Percentiles rank a stretch among this genome's conserved stretches.
phyloP scores from a whole-genome alignment of 2,113 vertebrate genomes.

The Acanthisitta chloris region DNA sequence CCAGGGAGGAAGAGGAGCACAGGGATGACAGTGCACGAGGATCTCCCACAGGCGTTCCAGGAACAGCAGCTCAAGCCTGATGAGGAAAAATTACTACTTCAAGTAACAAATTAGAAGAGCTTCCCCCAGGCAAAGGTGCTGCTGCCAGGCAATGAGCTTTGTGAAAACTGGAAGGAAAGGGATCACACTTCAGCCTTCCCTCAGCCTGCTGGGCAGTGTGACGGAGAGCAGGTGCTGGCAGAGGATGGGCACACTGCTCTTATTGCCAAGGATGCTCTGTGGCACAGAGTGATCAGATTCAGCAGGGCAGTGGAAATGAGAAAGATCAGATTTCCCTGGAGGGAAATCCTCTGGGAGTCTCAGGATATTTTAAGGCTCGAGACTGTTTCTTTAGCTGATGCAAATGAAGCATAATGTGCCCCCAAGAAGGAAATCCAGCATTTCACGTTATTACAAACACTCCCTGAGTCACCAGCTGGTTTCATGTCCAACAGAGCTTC shows the following conservation, averaged over 20 bases:
- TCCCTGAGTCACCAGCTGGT: not conserved
- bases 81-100: not conserved
- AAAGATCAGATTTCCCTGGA: not conserved
- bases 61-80: not conserved
- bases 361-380: not conserved
- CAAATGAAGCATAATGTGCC: not conserved
- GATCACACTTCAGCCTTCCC: not conserved
- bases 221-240: not conserved
- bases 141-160: not conserved
- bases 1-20: not conserved
- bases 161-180: not conserved
- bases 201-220: accelerated
- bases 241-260: not conserved
- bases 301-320: not conserved
- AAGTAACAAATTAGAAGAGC: slow-evolving; percentile 12
- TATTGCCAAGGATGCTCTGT: not conserved
- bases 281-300: not conserved
- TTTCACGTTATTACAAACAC: not conserved
- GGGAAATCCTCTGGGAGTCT: not conserved
- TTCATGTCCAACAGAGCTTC: not conserved
- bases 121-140: not conserved
- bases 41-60: not conserved
- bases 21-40: not conserved
- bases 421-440: not conserved
- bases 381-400: not conserved